Evolutionary conservation across 2,113 vertebrate species (phyloP).

Genomic region (Elephantulus edwardii): DNA sequence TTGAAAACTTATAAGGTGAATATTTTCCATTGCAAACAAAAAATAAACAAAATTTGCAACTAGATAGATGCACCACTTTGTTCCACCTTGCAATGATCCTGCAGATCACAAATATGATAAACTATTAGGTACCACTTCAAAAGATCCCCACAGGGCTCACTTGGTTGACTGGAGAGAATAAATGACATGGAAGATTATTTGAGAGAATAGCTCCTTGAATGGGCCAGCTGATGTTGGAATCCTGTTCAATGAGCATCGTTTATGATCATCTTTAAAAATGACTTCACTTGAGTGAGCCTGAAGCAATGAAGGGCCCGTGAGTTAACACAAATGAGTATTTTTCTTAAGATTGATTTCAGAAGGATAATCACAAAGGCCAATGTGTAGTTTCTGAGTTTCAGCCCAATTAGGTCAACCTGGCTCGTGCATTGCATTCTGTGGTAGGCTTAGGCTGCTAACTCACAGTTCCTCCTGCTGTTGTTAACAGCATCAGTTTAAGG

Average conservation of each 20-base stretch:
- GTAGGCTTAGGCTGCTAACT: no score
- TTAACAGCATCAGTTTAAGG: no score
- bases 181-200: constrained; percentile 30
- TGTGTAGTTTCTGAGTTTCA: constrained; percentile 21
- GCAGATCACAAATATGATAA: not conserved
- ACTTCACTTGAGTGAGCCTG: constrained; percentile 34
- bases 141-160: not conserved
- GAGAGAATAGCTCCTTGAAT: not conserved
- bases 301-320: constrained; percentile 28
- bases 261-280: constrained; percentile 25
- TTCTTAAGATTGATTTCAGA: not conserved
- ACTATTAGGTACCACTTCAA: not conserved
- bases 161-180: constrained; percentile 60
- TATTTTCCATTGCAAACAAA: no score
- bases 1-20: no score
- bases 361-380: constrained; percentile 11
- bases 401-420: constrained; percentile 32
- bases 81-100: constrained; percentile 11
- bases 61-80: not conserved
- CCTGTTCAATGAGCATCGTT: not conserved
- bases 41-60: no score
- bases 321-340: constrained; percentile 10
- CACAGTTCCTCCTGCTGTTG: no score
- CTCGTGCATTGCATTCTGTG: not conserved
- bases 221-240: not conserved